These are phyloP conservation scores for Drosophila arizonae DNA, from an alignment of 1,140 invertebrate species.

Conservation along the genomic window DNA sequence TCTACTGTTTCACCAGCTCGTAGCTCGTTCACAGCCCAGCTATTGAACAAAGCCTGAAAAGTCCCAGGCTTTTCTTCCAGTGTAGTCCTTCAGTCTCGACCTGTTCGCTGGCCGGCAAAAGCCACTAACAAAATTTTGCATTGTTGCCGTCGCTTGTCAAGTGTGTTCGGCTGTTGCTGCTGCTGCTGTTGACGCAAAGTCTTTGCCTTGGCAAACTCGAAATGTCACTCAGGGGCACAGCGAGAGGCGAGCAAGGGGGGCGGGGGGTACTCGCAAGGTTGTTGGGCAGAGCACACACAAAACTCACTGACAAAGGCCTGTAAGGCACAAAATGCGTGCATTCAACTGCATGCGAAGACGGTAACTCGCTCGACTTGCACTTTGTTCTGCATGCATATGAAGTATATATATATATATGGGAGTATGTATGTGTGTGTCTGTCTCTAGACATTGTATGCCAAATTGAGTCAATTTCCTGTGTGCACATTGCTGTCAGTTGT, in stretches of 20 bases:
- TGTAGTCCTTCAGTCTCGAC: slow-evolving; percentile 10
- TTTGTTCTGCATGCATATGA: background rate
- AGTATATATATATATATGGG: slow-evolving; percentile 16
- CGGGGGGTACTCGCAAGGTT: background rate
- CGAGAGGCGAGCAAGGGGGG: background rate
- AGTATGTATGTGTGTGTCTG: slow-evolving; percentile 26
- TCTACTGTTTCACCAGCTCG: too few relatives aligned
- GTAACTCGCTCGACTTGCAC: slow-evolving; percentile 26
- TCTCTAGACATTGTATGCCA: slow-evolving; percentile 63
- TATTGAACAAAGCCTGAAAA: too few relatives aligned
- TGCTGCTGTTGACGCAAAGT: slow-evolving; percentile 73
- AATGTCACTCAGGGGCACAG: background rate
- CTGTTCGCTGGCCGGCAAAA: slow-evolving; percentile 52
- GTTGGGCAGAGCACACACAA: background rate
- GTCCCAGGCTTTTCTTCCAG: slow-evolving; percentile 19
- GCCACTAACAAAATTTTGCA: slow-evolving; percentile 73
- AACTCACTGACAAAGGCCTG: slow-evolving; percentile 53
- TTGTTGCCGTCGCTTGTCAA: slow-evolving; percentile 66
- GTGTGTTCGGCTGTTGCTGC: slow-evolving; percentile 60
- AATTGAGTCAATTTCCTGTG: slow-evolving; percentile 75
- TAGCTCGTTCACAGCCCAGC: too few relatives aligned
- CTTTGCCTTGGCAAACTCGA: slow-evolving; percentile 48
- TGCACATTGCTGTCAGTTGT: slow-evolving; percentile 54
- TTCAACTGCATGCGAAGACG: slow-evolving; percentile 62
- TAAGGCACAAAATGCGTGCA: slow-evolving; percentile 69